phyloP scores from a whole-genome alignment of 2,888 invertebrate species.

The Dichetophora obliterata region DNA sequence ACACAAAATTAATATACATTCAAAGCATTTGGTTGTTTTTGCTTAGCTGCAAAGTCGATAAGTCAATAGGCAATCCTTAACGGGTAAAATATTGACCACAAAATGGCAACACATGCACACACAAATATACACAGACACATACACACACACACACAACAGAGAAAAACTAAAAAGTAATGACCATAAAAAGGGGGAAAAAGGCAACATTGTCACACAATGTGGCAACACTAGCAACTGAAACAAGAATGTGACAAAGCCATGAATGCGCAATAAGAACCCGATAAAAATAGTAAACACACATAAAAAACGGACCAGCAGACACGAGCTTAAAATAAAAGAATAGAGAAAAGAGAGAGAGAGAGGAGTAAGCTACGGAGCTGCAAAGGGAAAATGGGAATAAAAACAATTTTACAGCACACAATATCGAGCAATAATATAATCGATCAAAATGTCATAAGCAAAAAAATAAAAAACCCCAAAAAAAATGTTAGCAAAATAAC shows the following conservation, averaged over 20 bases:
- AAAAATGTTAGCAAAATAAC: not conserved
- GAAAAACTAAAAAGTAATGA: not conserved
- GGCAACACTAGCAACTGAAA: not conserved
- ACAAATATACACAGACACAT: no score
- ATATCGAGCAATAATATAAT: not conserved
- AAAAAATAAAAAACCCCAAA: not conserved
- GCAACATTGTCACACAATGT: not conserved
- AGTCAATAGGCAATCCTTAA: not conserved
- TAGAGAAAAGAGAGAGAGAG: no score
- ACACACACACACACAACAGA: not conserved
- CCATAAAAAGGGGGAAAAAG: not conserved
- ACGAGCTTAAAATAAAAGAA: not conserved
- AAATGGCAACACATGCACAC: not conserved
- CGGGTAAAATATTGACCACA: slow-evolving; percentile 2
- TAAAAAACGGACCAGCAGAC: not conserved
- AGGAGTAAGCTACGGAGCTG: not conserved
- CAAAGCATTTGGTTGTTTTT: no score
- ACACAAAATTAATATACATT: no score
- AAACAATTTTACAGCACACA: not conserved
- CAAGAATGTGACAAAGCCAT: not conserved
- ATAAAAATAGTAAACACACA: not conserved
- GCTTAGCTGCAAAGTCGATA: not conserved
- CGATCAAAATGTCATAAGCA: not conserved
- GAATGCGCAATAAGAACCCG: slow-evolving; percentile 1
- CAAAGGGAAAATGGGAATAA: not conserved